Base-by-base conservation (phyloP, 2,113 vertebrate species). In the Smithornis capensis region DNA sequence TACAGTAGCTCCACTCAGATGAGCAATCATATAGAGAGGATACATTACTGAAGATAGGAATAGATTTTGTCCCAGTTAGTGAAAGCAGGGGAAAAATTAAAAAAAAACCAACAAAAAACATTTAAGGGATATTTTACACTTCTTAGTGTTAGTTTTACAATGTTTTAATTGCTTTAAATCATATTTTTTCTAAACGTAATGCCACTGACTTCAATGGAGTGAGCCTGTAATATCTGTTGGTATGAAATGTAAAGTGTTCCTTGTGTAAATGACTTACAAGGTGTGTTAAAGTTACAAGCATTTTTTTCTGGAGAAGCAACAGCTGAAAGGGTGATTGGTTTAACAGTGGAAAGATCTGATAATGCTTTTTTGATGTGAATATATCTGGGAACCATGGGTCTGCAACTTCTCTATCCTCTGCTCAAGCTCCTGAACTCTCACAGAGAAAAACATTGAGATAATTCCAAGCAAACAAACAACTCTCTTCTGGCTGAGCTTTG, bases 391-490 rank as follows among this genome's bases (percentile, higher is more conserved):
- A 77, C 56, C 37, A 23, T 17, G 64, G 81, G 60, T 89, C 85
- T 90, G 85, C 52, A 86, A 28, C 31, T 78, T 75, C 73, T 93
- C 52, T 81, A 2, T 88, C n/a, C 18, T 90, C 69, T 68, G 62
- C 73, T 79, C 83, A 65, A 89, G 93, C 83, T 84, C 77, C 95
- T 95, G 90, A 95, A 89, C 92, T 90, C 73, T 94, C 57, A 73
- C 86, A 87, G 79, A 94, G 80, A 96, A 94, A 92, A 96, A 87
- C 62, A 92, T 21, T 93, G 85, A 83, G 82, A 95, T 94, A 90
- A 96, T 84, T 91, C 73, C 88, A 95, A 94, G 91, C 95, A 96
- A 96, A 96, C 92, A 96, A 95, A 92, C 90, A 92, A 56, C 49
- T 83, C 76, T 76, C 5, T 89, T 90, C 81, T 93, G 90, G 69